These are phyloP conservation scores for Nothobranchius kuhntae DNA, from an alignment of 2,113 vertebrate species.

Conservation along the genomic window DNA sequence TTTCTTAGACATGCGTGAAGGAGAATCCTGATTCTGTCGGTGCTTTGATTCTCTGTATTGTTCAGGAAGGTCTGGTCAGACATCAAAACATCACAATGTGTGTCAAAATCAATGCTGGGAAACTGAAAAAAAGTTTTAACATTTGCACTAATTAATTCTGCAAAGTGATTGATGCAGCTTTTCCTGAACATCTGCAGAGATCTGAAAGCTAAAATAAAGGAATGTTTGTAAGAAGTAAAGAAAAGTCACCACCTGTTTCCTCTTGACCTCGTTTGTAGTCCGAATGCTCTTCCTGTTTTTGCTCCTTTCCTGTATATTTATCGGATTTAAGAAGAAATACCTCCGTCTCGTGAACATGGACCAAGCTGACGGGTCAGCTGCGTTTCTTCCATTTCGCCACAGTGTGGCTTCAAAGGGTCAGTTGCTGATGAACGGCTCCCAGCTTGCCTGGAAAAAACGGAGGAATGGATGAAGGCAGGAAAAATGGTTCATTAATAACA, in stretches of 20 bases:
- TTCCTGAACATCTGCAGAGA: constrained; percentile 33
- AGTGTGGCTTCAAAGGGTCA: constrained; percentile 55
- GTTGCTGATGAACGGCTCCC: not conserved
- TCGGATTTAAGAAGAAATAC: constrained; percentile 23
- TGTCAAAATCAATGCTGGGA: not conserved
- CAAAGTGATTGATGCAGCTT: not conserved
- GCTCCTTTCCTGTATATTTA: constrained; percentile 20
- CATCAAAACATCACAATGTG: not conserved
- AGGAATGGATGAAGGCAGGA: not conserved
- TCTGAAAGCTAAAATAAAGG: constrained; percentile 1
- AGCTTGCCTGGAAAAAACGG: no score
- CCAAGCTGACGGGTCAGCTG: constrained; percentile 51
- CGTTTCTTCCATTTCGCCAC: constrained; percentile 54
- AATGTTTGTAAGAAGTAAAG: constrained; percentile 4
- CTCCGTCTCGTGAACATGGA: constrained; percentile 42
- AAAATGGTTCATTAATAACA: not conserved
- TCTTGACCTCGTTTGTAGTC: constrained; percentile 25
- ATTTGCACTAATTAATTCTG: not conserved
- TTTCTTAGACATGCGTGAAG: not conserved
- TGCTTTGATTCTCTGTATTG: constrained; percentile 18
- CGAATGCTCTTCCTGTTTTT: constrained; percentile 1
- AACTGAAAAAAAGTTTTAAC: not conserved
- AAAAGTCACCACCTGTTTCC: not conserved
- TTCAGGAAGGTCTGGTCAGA: constrained; percentile 13
- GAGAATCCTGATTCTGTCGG: not conserved